Evolutionary conservation across 2,113 vertebrate species (phyloP).

Genomic region (Pygoscelis antarcticus): DNA sequence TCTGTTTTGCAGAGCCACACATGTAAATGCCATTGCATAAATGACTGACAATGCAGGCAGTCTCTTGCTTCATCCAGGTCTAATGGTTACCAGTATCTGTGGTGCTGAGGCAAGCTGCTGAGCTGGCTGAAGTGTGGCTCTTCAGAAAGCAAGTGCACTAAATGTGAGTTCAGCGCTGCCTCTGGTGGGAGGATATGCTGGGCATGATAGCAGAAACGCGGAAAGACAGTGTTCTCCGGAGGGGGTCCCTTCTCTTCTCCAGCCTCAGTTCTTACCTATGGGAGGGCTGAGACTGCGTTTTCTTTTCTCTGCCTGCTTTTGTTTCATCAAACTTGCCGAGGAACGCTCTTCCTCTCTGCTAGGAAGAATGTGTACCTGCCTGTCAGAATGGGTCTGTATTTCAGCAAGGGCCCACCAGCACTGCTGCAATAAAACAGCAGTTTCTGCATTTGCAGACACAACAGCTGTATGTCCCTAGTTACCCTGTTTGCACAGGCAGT

Average conservation of each 20-base stretch:
- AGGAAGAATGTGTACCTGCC: background rate
- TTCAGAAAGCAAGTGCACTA: background rate
- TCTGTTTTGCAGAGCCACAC: background rate
- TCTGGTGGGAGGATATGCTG: background rate
- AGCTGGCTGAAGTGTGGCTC: background rate
- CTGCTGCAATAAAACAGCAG: background rate
- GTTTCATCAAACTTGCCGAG: background rate
- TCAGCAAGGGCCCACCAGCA: background rate
- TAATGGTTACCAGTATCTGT: background rate
- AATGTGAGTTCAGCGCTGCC: background rate
- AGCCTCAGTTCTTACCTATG: background rate
- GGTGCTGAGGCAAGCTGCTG: background rate
- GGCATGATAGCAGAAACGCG: background rate
- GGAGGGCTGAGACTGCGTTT: background rate
- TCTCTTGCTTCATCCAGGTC: background rate
- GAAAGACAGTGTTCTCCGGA: background rate
- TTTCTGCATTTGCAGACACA: background rate
- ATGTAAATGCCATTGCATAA: background rate
- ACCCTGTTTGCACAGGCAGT: accelerated
- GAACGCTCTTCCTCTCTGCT: background rate
- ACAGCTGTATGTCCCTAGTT: background rate
- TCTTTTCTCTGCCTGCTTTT: background rate
- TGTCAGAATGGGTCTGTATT: background rate
- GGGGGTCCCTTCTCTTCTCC: background rate
- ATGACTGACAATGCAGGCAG: background rate